Evolutionary conservation across 2,888 invertebrate genomes (phyloP).

Genomic region (Embidobia sp.): DNA sequence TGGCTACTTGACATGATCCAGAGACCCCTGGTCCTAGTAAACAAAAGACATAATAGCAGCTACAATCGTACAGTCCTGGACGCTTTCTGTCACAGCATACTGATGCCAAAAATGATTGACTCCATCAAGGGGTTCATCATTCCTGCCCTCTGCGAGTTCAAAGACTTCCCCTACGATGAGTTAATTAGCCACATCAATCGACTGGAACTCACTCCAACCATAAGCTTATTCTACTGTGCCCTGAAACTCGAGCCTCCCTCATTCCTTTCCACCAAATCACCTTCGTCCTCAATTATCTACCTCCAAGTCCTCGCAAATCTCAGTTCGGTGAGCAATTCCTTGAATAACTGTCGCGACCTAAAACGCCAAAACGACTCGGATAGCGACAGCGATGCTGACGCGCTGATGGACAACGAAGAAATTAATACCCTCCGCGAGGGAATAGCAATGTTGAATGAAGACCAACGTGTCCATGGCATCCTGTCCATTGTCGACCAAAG

Average conservation of each 20-base stretch:
- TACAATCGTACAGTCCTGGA: conserved; percentile 83
- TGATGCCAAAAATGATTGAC: conserved; percentile 86
- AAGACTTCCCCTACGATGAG: conserved; percentile 82
- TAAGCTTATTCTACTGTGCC: conserved; percentile 87
- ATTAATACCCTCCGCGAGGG: conserved; percentile 83
- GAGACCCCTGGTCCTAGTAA: conserved; percentile 87
- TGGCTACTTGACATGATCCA: conserved; percentile 89
- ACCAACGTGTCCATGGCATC: conserved; percentile 83
- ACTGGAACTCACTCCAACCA: conserved; percentile 82
- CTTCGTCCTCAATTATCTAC: conserved; percentile 69
- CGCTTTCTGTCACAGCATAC: conserved; percentile 86
- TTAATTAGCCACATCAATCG: conserved; percentile 82
- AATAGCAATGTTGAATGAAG: conserved; percentile 87
- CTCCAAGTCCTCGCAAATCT: conserved; percentile 84
- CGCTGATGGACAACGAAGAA: conserved; percentile 83
- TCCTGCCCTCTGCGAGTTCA: conserved; percentile 85
- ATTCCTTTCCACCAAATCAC: conserved; percentile 79
- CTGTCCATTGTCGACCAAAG: conserved; percentile 82
- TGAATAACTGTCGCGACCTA: conserved; percentile 81
- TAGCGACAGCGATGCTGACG: conserved; percentile 84
- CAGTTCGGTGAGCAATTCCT: conserved; percentile 81
- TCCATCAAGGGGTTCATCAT: conserved; percentile 87
- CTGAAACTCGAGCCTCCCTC: conserved; percentile 86
- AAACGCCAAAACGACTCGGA: conserved; percentile 83
- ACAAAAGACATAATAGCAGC: conserved; percentile 80